Conservation (phyloP, 2,888 invertebrate genomes). For the Scrobipalpa costella region DNA sequence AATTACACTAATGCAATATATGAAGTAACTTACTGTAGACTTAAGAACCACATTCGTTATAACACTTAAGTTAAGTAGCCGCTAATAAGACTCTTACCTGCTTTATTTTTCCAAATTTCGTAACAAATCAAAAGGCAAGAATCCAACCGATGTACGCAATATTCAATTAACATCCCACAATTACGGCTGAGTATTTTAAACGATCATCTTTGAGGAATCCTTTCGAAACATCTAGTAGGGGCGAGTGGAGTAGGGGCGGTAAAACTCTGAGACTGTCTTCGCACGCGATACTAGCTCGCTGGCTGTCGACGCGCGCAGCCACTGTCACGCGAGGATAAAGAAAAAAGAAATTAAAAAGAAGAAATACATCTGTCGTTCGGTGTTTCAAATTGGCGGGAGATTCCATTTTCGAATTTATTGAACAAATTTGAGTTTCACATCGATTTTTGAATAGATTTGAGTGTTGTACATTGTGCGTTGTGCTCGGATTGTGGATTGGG, state of each 20-base stretch:
- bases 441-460: constrained; percentile 34
- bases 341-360: constrained; percentile 41
- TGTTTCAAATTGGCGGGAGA: constrained; percentile 44
- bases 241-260: constrained; percentile 74
- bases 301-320: constrained; percentile 63
- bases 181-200: constrained; percentile 49
- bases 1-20: constrained; percentile 14
- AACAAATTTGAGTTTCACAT: too few species aligned
- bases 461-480: constrained; percentile 43
- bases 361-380: constrained; percentile 39
- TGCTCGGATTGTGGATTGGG: constrained; percentile 45
- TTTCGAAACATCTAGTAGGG: constrained; percentile 75
- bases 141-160: constrained; percentile 53
- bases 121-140: constrained; percentile 30
- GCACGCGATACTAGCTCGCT: constrained; percentile 62
- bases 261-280: constrained; percentile 66
- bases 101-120: constrained; percentile 19
- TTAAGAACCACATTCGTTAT: not conserved
- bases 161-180: constrained; percentile 60
- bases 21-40: constrained; percentile 9
- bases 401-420: constrained; percentile 37
- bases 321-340: constrained; percentile 50
- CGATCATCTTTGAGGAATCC: constrained; percentile 60
- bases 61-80: constrained; percentile 18
- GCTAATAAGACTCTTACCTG: constrained; percentile 20